Evolutionary conservation across 2,797 vertebrate genomes (phyloP).

Genomic region (Cirrhinus molitorella): DNA sequence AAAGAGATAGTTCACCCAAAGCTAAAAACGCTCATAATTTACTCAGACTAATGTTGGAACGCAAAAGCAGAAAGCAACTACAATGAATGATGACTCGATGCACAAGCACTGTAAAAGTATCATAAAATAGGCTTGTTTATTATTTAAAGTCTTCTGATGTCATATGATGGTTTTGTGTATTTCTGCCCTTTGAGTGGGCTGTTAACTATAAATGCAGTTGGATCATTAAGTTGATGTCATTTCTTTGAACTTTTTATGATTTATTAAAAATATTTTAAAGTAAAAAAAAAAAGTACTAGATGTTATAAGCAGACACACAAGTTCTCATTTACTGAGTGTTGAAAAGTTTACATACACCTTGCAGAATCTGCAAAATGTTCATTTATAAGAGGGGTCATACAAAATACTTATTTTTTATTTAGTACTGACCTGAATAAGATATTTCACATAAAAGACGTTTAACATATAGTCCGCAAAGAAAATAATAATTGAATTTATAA

Average conservation of each 20-base stretch:
- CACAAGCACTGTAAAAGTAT: background rate
- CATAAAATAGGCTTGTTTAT: background rate
- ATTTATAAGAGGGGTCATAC: too few species aligned
- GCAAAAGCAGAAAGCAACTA: constrained; percentile 7
- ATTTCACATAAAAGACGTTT: too few species aligned
- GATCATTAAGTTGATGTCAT: background rate
- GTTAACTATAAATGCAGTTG: background rate
- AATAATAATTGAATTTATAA: too few species aligned
- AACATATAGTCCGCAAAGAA: too few species aligned
- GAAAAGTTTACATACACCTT: too few species aligned
- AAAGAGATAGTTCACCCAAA: background rate
- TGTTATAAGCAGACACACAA: background rate
- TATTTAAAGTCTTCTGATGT: background rate
- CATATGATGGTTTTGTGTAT: background rate
- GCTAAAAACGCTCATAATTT: background rate
- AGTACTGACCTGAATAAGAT: too few species aligned
- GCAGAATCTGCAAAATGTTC: too few species aligned
- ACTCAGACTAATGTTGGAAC: background rate
- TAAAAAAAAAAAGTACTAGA: background rate
- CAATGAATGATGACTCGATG: background rate
- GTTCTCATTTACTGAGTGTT: background rate
- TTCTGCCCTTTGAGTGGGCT: background rate
- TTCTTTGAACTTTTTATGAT: background rate
- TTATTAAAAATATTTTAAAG: background rate
- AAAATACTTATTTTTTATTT: too few species aligned